Evolutionary conservation across 2,797 vertebrate species (phyloP).

Genomic region (Leptodactylus fallax): DNA sequence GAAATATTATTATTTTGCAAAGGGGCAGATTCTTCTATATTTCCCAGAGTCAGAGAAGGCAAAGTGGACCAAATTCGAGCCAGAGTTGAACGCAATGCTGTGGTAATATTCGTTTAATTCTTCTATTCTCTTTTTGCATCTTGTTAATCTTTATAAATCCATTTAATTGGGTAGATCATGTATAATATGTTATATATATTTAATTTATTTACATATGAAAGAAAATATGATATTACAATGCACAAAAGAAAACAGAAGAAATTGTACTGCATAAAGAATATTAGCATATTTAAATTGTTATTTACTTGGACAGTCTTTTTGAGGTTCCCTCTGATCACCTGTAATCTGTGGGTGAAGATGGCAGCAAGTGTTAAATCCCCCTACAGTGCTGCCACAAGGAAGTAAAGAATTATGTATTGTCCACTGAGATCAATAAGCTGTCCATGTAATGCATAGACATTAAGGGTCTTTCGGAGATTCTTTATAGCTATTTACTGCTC

Average conservation of each 20-base stretch:
- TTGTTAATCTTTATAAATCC: not conserved
- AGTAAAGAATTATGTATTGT: too few relatives aligned
- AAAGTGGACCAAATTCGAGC: constrained; percentile 90
- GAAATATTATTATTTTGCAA: constrained; percentile 94
- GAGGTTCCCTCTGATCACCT: too few relatives aligned
- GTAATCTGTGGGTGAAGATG: too few relatives aligned
- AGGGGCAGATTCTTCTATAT: constrained; percentile 96
- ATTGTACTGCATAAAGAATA: not conserved
- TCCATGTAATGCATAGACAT: too few relatives aligned
- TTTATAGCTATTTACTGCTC: not conserved
- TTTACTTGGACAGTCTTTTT: too few relatives aligned
- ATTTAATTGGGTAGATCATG: not conserved
- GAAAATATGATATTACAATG: too few relatives aligned
- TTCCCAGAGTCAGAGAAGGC: constrained; percentile 90
- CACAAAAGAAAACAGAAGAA: not conserved
- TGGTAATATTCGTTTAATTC: constrained; percentile 81
- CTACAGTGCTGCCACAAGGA: too few relatives aligned
- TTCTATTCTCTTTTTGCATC: not conserved
- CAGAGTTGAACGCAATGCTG: constrained; percentile 92
- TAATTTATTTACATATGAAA: not conserved
- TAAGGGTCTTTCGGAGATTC: not conserved
- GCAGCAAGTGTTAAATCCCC: too few relatives aligned
- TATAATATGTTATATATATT: not conserved
- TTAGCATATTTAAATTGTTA: too few relatives aligned
- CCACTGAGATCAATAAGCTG: too few relatives aligned